Evolutionary conservation across 2,113 vertebrate species (phyloP), one percentile per base, ranked within the genome.

Genomic region (Myotis davidii): DNA sequence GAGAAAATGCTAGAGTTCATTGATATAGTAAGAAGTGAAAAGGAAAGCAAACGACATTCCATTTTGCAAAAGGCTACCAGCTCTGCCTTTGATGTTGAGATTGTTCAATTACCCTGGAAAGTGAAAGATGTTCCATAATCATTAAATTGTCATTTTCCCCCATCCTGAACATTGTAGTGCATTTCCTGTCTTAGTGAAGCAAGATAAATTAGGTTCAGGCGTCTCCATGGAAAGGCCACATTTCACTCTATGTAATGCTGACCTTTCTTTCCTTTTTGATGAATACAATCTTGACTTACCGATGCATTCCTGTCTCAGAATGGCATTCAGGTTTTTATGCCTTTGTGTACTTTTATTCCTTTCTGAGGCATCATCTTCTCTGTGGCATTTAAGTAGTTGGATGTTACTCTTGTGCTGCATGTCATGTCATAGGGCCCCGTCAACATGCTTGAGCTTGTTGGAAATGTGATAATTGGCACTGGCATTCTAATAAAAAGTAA

Each of bases 61-160:
- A 86, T 86, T 95, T 96, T 92, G 78, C 83, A 86, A 96, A 93
- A 67, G 74, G 70, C 96, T 96, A 92, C 94, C 45, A 81, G 88
- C 52, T 72, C 64, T 90, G 94, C 78, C 96, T 97, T 96, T 97
- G 95, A 97, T 96, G 97, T 96, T 84, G 73, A 95, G 88, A 76
- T 94, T 94, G 88, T 88, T 91, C 88, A 95, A 84, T 97, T 97
- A 97, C 82, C 23, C 81, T 18, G 7, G 87, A 92, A 96, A 25
- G 48, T 96, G 88, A 97, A 94, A 93, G 96, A 97, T 97, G 87
- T 88, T 97, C 93, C 85, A 76, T 87, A 92, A 92, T 96, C 88
- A 88, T 95, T 96, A 97, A 89, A 93, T 93, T 96, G 94, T 96
- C 96, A 64, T 97, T 97, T 97, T 56, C 83, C 72, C 48, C 79